Evolutionary conservation across 2,888 invertebrate genomes (phyloP), one percentile per base, ranked within the genome.

Genomic region (Bugula neritina): DNA sequence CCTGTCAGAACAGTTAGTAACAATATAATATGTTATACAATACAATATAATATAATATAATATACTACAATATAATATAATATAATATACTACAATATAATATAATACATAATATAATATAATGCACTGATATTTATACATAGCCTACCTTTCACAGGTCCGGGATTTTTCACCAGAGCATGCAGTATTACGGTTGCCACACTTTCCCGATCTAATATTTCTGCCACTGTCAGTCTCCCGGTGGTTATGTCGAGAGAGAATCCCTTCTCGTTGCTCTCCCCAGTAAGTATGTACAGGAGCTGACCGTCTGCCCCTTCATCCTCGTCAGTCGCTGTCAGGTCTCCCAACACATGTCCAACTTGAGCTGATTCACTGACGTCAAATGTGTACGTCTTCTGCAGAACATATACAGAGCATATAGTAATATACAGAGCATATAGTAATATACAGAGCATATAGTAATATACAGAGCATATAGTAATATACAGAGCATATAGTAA

Each of bases 211-310:
- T 63, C 63, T 31, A 63, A n/a, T 31, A 5, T 63, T 13, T 34
- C 63, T 25, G 63, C 29, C 5, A 63, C 63, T 31, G 31, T 25
- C 2, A 63, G 63, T 17, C 31, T 3, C 27, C 95, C 96, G 0
- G 90, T 91, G 79, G 91, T 90, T 0, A 77, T 77, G 79, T 92
- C 91, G 55, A 96, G 91, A 35, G 89, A 89, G 81, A 96, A 96
- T 0, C 95, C 95, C 79, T 90, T 90, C 78, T 93, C 92, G 80
- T 94, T 94, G 80, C 94, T 94, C 0, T 93, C 92, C 1, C 94
- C 94, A 1, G 95, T 92, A 77, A 96, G 89, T n/a, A 94, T 87
- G 80, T 93, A 95, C 75, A 88, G 86, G 70, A 94, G 86, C 74
- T 88, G 87, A 13, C 90, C 90, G 78, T 90, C 88, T 72, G 88